These are phyloP conservation scores for Tryphoninae sp. DNA, from an alignment of 2,888 invertebrate genomes.

Conservation along the genomic window DNA sequence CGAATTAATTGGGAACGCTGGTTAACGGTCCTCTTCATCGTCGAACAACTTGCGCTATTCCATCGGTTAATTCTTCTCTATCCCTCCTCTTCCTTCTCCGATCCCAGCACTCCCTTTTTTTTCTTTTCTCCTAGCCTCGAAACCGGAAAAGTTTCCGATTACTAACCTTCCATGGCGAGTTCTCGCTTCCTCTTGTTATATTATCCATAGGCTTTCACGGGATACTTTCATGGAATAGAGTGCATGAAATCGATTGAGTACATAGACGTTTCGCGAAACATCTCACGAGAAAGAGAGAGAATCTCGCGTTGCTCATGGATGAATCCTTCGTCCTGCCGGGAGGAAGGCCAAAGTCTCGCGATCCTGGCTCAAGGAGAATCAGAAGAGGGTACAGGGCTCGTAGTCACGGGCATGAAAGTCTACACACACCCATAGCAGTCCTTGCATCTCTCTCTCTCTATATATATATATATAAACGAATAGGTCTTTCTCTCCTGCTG, in stretches of 20 bases:
- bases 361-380: constrained; percentile 1
- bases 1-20: constrained; percentile 51
- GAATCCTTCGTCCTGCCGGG: neutral
- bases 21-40: constrained; percentile 41
- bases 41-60: constrained; percentile 2
- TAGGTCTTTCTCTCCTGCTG: neutral
- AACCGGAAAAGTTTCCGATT: constrained; percentile 14
- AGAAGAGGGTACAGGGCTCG: constrained; percentile 10
- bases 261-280: neutral
- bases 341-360: neutral
- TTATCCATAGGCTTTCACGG: neutral
- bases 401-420: constrained; percentile 26
- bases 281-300: neutral
- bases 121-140: constrained; percentile 1
- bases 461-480: neutral
- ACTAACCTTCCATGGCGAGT: constrained; percentile 14
- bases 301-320: neutral
- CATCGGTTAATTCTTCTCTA: neutral
- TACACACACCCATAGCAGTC: constrained; percentile 24
- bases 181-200: neutral
- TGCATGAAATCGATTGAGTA: neutral
- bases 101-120: neutral
- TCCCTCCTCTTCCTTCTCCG: neutral
- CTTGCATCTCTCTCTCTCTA: neutral
- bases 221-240: constrained; percentile 1